Percentiles rank a stretch among this genome's conserved stretches.
phyloP scores from a whole-genome alignment of 2,113 vertebrate genomes.

The Notarius lentiginosus region DNA sequence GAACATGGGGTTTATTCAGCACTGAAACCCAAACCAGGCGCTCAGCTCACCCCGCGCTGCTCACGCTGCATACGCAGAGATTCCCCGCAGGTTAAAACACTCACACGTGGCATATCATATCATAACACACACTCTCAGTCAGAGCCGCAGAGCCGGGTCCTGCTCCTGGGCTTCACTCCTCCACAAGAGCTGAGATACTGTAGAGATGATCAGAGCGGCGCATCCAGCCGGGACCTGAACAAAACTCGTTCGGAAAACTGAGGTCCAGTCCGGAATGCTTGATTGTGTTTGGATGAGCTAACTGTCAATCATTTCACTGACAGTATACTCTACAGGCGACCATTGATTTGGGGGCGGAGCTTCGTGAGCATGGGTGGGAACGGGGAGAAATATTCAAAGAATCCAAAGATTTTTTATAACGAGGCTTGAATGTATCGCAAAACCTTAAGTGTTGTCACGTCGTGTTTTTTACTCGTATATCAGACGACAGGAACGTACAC shows the following conservation, averaged over 20 bases:
- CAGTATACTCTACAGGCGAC: no score
- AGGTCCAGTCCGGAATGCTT: neutral
- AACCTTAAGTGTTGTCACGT: no score
- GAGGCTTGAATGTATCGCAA: no score
- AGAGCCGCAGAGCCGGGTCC: neutral
- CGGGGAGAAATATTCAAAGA: no score
- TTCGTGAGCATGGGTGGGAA: neutral
- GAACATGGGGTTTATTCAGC: neutral
- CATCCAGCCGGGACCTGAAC: no score
- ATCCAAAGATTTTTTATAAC: no score
- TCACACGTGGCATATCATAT: constrained; percentile 63
- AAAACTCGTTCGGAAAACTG: neutral
- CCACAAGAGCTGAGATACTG: no score
- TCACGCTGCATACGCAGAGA: neutral
- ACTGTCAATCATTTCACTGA: neutral
- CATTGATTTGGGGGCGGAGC: neutral
- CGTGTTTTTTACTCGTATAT: no score
- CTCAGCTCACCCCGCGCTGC: neutral
- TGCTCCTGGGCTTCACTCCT: neutral
- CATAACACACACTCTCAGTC: constrained; percentile 19
- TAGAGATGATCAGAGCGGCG: no score
- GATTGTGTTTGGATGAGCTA: no score
- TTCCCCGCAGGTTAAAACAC: constrained; percentile 59
- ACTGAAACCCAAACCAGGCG: neutral
- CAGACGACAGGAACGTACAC: no score